Base-by-base conservation (phyloP, 2,888 invertebrate species). In the Sinhomidia bicolor region DNA sequence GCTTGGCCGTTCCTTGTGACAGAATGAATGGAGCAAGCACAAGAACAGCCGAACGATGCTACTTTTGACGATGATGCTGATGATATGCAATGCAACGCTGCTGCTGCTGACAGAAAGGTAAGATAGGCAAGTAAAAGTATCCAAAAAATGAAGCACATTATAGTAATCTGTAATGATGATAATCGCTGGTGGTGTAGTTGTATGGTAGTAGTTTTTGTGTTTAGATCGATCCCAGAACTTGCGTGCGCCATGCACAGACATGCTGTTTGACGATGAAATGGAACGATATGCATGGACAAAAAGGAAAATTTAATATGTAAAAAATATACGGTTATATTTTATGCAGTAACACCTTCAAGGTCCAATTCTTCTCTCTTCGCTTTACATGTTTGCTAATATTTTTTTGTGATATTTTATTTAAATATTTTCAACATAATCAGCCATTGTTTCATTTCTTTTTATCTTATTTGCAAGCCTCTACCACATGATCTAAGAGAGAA, bases 191-290 rank as follows among this genome's bases (percentile, higher is more conserved):
- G 71, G 2, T 12, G 23, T n/a, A n/a, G n/a, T n/a, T n/a, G n/a
- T n/a, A n/a, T n/a, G n/a, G n/a, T n/a, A n/a, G n/a, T n/a, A n/a
- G n/a, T 20, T 17, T 14, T 36, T 6, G 4, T 57, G 57, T 4
- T 62, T 3, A 29, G 81, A 82, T 82, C 82, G 47, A 82, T 82
- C 82, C 82, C 71, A 65, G 71, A 82, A 65, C 68, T 82, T 47
- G 82, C 82, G 83, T 74, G 83, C 71, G 60, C 74, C 71, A 84
- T 84, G n/a, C n/a, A n/a, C n/a, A n/a, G 83, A 60, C 36, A 84
- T 26, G 68, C 36, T 62, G 10, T 4, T 47, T 60, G 68, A 47
- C 26, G 32, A 68, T 68, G 68, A 17, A 4, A 51, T 1, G 68
- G 26, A 4, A 51, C 1, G 5, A 44, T 4, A 17, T 44, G 26